phyloP scores from a whole-genome alignment of 2,888 invertebrate species.

The Orthosia incerta region DNA sequence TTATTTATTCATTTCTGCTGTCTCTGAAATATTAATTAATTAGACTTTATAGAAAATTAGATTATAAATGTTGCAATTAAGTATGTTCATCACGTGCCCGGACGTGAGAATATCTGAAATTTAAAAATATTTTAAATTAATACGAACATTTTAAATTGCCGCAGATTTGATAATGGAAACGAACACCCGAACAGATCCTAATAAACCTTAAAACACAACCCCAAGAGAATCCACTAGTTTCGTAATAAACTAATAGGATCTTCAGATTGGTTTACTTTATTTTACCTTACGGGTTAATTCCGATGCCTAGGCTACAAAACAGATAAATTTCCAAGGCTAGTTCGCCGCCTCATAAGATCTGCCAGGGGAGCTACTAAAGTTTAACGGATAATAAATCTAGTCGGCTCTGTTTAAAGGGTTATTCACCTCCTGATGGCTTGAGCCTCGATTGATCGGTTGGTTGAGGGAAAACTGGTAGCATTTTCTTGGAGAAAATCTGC shows the following conservation, averaged over 20 bases:
- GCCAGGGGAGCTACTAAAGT: conserved; percentile 72
- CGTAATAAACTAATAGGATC: conserved; percentile 46
- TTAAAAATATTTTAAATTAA: neutral
- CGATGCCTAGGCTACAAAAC: conserved; percentile 41
- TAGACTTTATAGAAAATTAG: no score
- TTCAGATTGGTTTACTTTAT: conserved; percentile 44
- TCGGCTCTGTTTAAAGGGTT: conserved; percentile 64
- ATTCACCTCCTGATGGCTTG: conserved; percentile 57
- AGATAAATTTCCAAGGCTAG: conserved; percentile 59
- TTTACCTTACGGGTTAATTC: conserved; percentile 54
- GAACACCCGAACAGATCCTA: neutral
- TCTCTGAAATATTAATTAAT: no score
- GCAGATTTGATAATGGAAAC: neutral
- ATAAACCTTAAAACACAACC: conserved; percentile 24
- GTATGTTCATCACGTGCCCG: no score
- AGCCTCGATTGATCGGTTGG: conserved; percentile 44
- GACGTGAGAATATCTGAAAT: neutral
- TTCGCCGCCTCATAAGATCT: conserved; percentile 68
- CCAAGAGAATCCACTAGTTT: conserved; percentile 22
- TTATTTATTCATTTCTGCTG: no score
- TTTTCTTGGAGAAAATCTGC: neutral
- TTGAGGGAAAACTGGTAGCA: neutral
- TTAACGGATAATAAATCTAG: conserved; percentile 73
- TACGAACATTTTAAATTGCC: neutral
- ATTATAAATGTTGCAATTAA: no score